Base-by-base conservation (phyloP, 2,888 invertebrate genomes). In the Didymodactylos carnosus region DNA sequence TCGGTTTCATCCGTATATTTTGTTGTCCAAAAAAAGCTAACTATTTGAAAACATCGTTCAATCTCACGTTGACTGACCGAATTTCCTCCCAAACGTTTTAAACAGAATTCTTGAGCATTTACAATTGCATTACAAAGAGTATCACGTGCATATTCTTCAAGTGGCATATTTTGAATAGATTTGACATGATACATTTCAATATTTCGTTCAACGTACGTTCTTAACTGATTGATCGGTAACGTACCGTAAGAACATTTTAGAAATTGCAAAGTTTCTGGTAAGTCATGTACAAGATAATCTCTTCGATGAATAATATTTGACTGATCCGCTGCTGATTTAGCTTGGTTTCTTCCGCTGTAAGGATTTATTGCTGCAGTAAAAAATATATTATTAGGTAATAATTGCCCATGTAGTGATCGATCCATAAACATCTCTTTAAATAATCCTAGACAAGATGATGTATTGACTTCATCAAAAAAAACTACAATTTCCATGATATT, bases 331-430 rank as follows among this genome's bases (percentile, higher is more conserved):
- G n/a, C n/a, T n/a, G n/a, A n/a, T n/a, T n/a, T n/a, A n/a, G n/a
- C n/a, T n/a, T n/a, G n/a, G n/a, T n/a, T n/a, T n/a, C n/a, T n/a
- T 13, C 13, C n/a, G 27, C 41, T 72, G 39, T 41, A 35, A 19
- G 73, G 73, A 43, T 71, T 73, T 11, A 73, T 69, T 5, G 73
- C 73, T 7, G 73, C 73, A 23, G 73, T 70, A 13, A 73, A 51
- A 25, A 73, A 73, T 19, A 51, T 51, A 51, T 51, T 51, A 1
- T 0, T 27, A 2, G 51, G 51, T 13, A 51, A 4, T 27, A 3
- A 27, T 7, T 16, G 14, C 16, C 51, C 51, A 27, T 51, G 51
- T 27, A 51, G 16, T 3, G 51, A 27, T 1, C 51, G 14, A 51
- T 51, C 51, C 25, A 27, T 51, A 3, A 51, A 51, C 27, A 51